A percentile compares a stretch with the other conserved stretches of the same genome.
phyloP scores from a whole-genome alignment of 2,888 invertebrate species.

The Gryllus longicercus region DNA sequence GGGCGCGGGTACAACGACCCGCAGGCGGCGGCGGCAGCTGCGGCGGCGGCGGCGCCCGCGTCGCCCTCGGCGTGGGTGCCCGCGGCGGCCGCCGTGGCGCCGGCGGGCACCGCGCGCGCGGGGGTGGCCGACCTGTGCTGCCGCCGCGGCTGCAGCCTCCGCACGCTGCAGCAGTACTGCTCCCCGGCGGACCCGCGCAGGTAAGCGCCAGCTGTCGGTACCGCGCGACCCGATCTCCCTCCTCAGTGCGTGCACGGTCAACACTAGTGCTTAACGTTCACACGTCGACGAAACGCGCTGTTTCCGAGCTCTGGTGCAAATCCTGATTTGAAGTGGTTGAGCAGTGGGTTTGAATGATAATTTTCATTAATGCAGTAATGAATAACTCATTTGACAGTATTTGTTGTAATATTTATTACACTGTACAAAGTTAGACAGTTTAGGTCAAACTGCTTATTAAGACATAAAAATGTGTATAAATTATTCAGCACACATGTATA shows the following conservation, averaged over 20 bases:
- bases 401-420: too few species aligned
- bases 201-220: background rate
- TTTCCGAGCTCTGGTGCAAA: too few species aligned
- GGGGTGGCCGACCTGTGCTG: background rate
- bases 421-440: too few species aligned
- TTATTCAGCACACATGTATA: too few species aligned
- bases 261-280: too few species aligned
- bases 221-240: background rate
- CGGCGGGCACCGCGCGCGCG: background rate
- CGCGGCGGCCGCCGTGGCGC: background rate
- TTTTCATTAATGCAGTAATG: too few species aligned
- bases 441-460: too few species aligned
- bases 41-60: background rate
- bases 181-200: slow-evolving; percentile 6
- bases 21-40: background rate
- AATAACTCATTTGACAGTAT: too few species aligned
- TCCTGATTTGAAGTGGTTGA: too few species aligned
- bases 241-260: background rate
- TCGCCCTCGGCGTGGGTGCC: background rate
- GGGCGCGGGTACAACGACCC: slow-evolving; percentile 7
- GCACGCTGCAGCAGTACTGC: background rate
- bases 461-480: too few species aligned
- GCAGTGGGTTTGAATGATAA: too few species aligned
- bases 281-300: too few species aligned
- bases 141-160: background rate